These are phyloP conservation scores for Caenorhabditis virilis DNA, from an alignment of 2,888 invertebrate genomes.

Conservation along the genomic window DNA sequence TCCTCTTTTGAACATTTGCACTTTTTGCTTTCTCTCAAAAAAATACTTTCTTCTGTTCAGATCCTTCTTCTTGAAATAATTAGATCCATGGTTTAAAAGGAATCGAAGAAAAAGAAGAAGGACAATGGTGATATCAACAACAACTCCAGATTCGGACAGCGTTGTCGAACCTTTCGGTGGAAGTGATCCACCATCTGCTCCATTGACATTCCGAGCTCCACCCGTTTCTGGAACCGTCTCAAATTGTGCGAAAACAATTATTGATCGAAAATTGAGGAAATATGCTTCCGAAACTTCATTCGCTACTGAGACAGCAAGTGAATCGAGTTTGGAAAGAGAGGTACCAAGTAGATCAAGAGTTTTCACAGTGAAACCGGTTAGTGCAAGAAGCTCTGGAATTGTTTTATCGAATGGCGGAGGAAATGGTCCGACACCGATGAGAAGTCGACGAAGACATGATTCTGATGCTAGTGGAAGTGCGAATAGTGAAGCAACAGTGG, in stretches of 20 bases:
- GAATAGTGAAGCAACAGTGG: conserved; percentile 61
- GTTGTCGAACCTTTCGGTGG: conserved; percentile 37
- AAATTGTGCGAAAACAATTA: conserved; percentile 55
- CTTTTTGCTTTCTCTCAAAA: too few relatives aligned
- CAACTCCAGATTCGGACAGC: conserved; percentile 48
- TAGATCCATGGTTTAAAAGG: too few relatives aligned
- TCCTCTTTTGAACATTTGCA: too few relatives aligned
- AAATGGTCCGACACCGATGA: conserved; percentile 6
- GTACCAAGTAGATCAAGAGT: conserved; percentile 45
- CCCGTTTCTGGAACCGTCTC: conserved; percentile 22
- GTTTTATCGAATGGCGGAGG: conserved; percentile 15
- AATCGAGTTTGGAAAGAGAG: conserved; percentile 44
- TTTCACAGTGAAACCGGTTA: conserved; percentile 59
- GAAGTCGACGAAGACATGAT: conserved; percentile 54
- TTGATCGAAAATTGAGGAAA: conserved; percentile 60
- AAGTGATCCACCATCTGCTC: conserved; percentile 41
- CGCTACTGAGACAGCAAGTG: conserved; percentile 54
- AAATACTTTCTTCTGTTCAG: conserved; percentile 14
- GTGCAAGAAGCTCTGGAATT: conserved; percentile 11
- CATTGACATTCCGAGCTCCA: conserved; percentile 43
- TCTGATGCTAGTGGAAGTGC: conserved; percentile 60
- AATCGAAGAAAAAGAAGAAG: too few relatives aligned
- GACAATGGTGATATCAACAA: too few relatives aligned
- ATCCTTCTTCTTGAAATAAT: conserved; percentile 8
- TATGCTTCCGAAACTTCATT: conserved; percentile 66